These are phyloP conservation scores for Nysson spinosus DNA, from an alignment of 2,888 invertebrate species.

Conservation along the genomic window DNA sequence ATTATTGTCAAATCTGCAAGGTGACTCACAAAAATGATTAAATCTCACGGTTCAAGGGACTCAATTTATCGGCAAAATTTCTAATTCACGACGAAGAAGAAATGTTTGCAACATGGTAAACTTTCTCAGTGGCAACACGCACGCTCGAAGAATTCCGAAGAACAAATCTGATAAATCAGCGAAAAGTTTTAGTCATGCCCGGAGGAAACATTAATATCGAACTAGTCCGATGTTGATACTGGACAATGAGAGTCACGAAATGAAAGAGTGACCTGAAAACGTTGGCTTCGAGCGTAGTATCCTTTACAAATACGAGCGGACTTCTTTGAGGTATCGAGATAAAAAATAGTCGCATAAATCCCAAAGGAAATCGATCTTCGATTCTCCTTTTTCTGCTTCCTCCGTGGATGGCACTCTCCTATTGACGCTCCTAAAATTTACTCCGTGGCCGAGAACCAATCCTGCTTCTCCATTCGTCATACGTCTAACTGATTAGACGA, in stretches of 20 bases:
- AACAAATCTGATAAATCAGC: constrained; percentile 46
- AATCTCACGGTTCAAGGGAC: constrained; percentile 13
- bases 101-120: constrained; percentile 5
- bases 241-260: constrained; percentile 28
- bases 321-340: constrained; percentile 47
- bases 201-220: constrained; percentile 48
- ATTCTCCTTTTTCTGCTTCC: constrained; percentile 35
- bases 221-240: constrained; percentile 19
- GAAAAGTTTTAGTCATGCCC: constrained; percentile 26
- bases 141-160: constrained; percentile 2
- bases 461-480: constrained; percentile 60
- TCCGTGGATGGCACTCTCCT: constrained; percentile 18
- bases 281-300: constrained; percentile 16
- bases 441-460: constrained; percentile 62
- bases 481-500: constrained; percentile 61
- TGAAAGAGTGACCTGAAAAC: constrained; percentile 39
- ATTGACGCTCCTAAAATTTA: constrained; percentile 60
- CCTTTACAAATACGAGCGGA: constrained; percentile 20
- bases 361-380: constrained; percentile 60
- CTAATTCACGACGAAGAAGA: constrained; percentile 36
- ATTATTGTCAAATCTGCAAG: too few relatives aligned
- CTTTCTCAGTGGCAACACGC: constrained; percentile 10
- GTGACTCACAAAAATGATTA: too few relatives aligned
- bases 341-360: constrained; percentile 67
- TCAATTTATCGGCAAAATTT: too few relatives aligned